Conservation (phyloP, 64 coral and sea anemone species). For the Dendronephthya gigantea region DNA sequence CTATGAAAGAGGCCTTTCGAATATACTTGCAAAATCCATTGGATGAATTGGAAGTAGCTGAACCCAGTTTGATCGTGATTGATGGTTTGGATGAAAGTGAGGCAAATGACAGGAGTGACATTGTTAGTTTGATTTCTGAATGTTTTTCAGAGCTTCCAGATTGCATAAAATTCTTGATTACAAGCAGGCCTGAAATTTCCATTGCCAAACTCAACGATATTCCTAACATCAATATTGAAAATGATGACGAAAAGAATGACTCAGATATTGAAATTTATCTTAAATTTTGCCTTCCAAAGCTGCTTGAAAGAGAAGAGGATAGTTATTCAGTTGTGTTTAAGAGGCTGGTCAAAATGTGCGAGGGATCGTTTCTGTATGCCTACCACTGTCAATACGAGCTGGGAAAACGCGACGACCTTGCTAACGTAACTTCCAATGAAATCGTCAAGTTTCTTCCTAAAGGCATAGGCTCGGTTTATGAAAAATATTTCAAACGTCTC, state of each 20-base stretch:
- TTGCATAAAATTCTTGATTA: conserved; percentile 60
- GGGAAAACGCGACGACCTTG: background rate
- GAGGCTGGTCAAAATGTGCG: conserved; percentile 25
- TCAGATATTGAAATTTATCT: conserved; percentile 40
- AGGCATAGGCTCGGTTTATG: conserved; percentile 47
- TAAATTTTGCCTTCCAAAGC: conserved; percentile 7
- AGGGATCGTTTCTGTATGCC: conserved; percentile 58
- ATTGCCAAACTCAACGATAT: conserved; percentile 33
- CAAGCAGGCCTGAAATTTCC: conserved; percentile 39
- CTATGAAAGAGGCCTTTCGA: conserved; percentile 40
- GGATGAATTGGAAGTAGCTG: conserved; percentile 36
- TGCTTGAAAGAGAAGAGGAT: background rate
- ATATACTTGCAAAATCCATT: conserved; percentile 47
- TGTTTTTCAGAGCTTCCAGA: conserved; percentile 42
- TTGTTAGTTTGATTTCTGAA: conserved; percentile 31
- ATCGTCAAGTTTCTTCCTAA: conserved; percentile 20
- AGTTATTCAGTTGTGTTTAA: background rate
- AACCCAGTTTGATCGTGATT: conserved; percentile 38
- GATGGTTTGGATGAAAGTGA: conserved; percentile 63
- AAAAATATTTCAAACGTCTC: conserved; percentile 43
- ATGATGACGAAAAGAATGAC: conserved; percentile 27
- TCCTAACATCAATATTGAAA: conserved; percentile 15
- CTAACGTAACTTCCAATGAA: background rate
- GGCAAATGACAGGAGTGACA: conserved; percentile 4
- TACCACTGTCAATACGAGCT: conserved; percentile 33